Percentiles rank a stretch among this genome's conserved stretches.
Evolutionary conservation across 2,113 vertebrate genomes (phyloP).

Genomic region (Microtus ochrogaster): DNA sequence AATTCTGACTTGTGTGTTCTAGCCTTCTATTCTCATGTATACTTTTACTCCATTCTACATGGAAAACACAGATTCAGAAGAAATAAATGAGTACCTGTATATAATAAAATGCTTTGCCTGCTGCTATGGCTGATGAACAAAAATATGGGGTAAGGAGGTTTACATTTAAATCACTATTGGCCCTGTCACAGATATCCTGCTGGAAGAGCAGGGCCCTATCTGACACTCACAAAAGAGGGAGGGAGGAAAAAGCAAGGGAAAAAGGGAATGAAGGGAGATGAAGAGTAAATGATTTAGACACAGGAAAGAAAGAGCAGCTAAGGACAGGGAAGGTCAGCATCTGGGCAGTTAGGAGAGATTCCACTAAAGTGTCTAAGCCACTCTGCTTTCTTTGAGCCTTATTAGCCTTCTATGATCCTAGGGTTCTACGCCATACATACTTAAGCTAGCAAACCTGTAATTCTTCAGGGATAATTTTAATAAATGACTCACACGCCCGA

Average conservation of each 20-base stretch:
- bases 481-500: slow-evolving; percentile 69
- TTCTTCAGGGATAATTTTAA: slow-evolving; percentile 71
- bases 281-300: too few species aligned
- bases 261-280: fast-evolving
- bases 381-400: not conserved
- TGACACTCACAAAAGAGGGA: not conserved
- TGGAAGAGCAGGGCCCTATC: not conserved
- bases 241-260: not conserved
- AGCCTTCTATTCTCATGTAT: not conserved
- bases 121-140: not conserved
- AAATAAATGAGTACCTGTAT: not conserved
- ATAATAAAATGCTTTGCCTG: not conserved
- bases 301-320: not conserved
- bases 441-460: slow-evolving; percentile 66
- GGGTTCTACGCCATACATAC: not conserved
- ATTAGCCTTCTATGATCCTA: slow-evolving; percentile 17
- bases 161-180: not conserved
- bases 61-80: not conserved
- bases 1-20: not conserved
- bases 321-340: not conserved
- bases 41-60: not conserved
- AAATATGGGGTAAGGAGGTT: not conserved
- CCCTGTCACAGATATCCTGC: not conserved
- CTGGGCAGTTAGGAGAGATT: not conserved
- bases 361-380: not conserved